Evolutionary conservation across 2,888 invertebrate genomes (phyloP), one percentile per base, ranked within the genome.

Genomic region (Melanchra persicariae): DNA sequence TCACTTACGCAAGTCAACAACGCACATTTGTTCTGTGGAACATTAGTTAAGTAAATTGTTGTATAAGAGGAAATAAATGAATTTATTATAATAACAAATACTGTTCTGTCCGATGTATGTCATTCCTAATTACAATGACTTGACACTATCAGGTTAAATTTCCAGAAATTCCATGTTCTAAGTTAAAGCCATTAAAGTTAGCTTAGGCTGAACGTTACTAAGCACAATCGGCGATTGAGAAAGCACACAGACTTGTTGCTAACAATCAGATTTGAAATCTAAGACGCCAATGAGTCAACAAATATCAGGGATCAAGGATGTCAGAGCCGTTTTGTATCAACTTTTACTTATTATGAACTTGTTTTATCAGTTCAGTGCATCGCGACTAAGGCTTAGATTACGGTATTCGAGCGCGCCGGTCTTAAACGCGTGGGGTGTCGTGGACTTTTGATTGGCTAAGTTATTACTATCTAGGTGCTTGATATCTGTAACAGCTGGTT

Each of bases 281-380:
- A 60, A 71, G 79, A 69, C 74, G 64, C 72, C 58, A 82, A 76
- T 81, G 81, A 81, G 67, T 79, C 79, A 79, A 73, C 82, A 69
- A 82, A 82, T 81, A 79, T 72, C 82, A 70, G 61, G 72, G 72
- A 81, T 81, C 76, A 70, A 72, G 79, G 76, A 79, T 81, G 81
- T 79, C 79, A 73, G 34, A 67, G 63, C 64, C 19, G 63, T 54
- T 79, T 67, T 75, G 66, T 81, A 72, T 81, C 76, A 71, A 75
- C 78, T 80, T 77, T 71, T 82, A 70, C 79, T 81, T 65, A 76
- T 52, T 72, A 72, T 51, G 37, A 47, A 64, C 74, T 60, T n/a
- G 80, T 67, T 65, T 77, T 55, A 77, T 79, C 79, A 65, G 62
- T 49, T 40, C 45, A 43, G 54, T 59, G 26, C 45, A 81, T 81